Conservation (phyloP, 2,888 invertebrate species). For the Megamerina dolium region DNA sequence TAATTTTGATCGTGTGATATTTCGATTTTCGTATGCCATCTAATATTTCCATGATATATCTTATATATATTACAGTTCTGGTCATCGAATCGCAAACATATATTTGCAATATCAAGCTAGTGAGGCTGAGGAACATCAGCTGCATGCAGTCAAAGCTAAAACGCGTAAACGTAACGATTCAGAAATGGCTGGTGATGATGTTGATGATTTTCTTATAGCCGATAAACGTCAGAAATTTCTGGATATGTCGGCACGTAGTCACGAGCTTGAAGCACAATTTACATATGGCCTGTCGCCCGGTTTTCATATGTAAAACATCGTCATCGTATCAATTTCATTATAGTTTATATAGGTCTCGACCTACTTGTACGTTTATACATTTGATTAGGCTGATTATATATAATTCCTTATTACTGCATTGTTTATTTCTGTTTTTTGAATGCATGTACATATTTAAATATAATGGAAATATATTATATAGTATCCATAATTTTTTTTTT, state of each 20-base stretch:
- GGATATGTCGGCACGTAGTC: conserved; percentile 32
- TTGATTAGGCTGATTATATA: too few species aligned
- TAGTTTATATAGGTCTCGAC: too few species aligned
- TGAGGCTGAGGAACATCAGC: conserved; percentile 31
- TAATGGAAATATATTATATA: too few species aligned
- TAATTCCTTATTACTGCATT: too few species aligned
- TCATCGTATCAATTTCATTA: too few species aligned
- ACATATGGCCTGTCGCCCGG: conserved; percentile 43
- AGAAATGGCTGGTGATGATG: conserved; percentile 40
- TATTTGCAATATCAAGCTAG: conserved; percentile 53
- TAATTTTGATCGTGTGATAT: too few species aligned
- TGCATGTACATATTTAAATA: too few species aligned
- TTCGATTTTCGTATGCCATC: too few species aligned
- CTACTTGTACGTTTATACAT: too few species aligned
- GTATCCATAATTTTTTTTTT: too few species aligned
- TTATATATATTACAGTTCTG: conserved; percentile 38
- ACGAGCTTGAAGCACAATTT: conserved; percentile 41
- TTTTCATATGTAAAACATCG: conserved; percentile 38
- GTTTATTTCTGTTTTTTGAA: too few species aligned
- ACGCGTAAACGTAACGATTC: conserved; percentile 43
- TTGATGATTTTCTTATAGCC: conserved; percentile 44
- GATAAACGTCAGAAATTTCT: conserved; percentile 39
- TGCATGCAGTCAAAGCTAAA: conserved; percentile 1
- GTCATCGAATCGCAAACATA: conserved; percentile 46
- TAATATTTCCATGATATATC: not conserved